Evolutionary conservation across 2,888 invertebrate genomes (phyloP), one percentile per base, ranked within the genome.

Genomic region (Acanthococcus lagerstroemiae): DNA sequence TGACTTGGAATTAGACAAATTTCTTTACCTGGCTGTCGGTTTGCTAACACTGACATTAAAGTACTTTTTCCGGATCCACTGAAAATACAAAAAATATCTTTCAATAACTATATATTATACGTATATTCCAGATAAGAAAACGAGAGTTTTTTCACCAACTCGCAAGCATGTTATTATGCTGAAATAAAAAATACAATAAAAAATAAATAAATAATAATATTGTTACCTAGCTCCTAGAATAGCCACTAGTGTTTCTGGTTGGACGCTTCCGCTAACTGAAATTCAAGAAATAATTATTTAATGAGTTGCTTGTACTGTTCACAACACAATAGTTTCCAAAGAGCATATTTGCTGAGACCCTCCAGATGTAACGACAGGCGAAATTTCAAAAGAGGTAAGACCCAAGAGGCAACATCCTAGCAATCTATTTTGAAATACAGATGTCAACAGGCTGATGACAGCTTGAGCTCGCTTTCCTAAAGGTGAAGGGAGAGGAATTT

Each of bases 11-110:
- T 3, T 7, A 21, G 9, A 21, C 15, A 21, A 2, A 50, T 2
- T n/a, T 56, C 15, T 30, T 25, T 78, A 89, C 90, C 82, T 74
- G 85, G 81, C 72, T 81, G 84, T 74, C 91, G 81, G 74, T 86
- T 83, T 15, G 90, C 91, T 68, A 95, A 77, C 21, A 89, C 86
- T 61, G 87, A 83, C 88, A 94, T 88, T 56, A 94, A 77, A 0
- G 93, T 91, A 68, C 89, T 91, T 78, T 94, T 94, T 0, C 94
- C 94, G 15, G 91, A 88, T 15, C 94, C 94, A 76, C 88, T 88
- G 76, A 61, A 80, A 80, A 46, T 22, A 3, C 4, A 26, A 55
- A 21, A 52, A 4, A 52, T 22, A 52, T 15, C 12, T 24, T 15
- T 52, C 21, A 52, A 19, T 45, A 15, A 45, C 15, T 45, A 9